Conservation (phyloP, 2,797 vertebrate species). For the Cichlasoma orientale region DNA sequence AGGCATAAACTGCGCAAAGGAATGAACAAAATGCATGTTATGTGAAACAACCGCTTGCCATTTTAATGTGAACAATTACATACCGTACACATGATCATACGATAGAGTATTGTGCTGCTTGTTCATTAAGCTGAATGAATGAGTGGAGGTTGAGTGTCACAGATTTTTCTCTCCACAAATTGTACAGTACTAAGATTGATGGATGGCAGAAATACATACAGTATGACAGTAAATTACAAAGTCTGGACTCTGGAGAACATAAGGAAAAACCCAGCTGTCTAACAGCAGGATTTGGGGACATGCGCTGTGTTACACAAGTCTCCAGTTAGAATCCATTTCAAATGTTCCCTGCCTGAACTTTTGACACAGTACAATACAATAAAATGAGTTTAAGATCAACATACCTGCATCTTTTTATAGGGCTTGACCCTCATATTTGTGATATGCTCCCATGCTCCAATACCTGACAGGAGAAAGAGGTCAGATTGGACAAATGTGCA, state of each 20-base stretch:
- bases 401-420: constrained; percentile 96
- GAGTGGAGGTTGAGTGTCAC: constrained; percentile 53
- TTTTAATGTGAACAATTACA: constrained; percentile 71
- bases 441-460: constrained; percentile 95
- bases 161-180: constrained; percentile 67
- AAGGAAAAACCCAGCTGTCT: constrained; percentile 25
- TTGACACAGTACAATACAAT: background rate
- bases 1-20: constrained; percentile 52
- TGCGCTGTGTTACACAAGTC: background rate
- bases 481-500: background rate
- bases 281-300: constrained; percentile 26
- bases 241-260: constrained; percentile 40
- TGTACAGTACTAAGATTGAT: constrained; percentile 59
- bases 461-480: constrained; percentile 75
- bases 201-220: constrained; percentile 71
- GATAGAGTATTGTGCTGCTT: constrained; percentile 65
- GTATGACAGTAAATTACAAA: constrained; percentile 50
- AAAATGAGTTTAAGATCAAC: constrained; percentile 13
- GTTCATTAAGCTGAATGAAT: constrained; percentile 67
- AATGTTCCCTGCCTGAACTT: constrained; percentile 17
- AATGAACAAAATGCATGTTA: constrained; percentile 70
- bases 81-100: constrained; percentile 59
- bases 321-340: constrained; percentile 5
- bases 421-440: constrained; percentile 90
- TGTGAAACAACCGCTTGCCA: constrained; percentile 59